phyloP scores from a whole-genome alignment of 2,113 vertebrate genomes.

The Malurus alboscapulatus region DNA sequence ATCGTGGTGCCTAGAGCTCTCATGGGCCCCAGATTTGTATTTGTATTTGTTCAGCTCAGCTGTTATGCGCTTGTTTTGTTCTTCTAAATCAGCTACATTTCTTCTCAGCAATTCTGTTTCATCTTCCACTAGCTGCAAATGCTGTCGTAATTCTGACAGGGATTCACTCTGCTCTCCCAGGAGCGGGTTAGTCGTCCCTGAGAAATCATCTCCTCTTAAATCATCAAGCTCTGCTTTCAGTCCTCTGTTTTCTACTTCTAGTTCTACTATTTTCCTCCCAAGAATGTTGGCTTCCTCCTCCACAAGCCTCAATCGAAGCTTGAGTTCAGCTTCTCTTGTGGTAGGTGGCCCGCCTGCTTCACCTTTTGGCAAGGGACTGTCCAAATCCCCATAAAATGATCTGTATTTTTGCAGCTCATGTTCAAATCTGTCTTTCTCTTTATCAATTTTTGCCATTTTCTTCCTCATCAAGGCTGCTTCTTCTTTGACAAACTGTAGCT shows the following conservation, averaged over 20 bases:
- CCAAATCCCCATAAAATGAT: slow-evolving; percentile 96
- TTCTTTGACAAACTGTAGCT: slow-evolving; percentile 96
- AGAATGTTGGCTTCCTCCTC: slow-evolving; percentile 98
- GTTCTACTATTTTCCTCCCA: slow-evolving; percentile 95
- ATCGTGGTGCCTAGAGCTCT: slow-evolving; percentile 85
- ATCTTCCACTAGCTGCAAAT: slow-evolving; percentile 96
- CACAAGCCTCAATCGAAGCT: slow-evolving; percentile 91
- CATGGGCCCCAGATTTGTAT: slow-evolving; percentile 88
- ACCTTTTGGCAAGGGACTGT: slow-evolving; percentile 95
- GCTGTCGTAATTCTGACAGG: slow-evolving; percentile 91
- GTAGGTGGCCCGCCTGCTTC: slow-evolving; percentile 95
- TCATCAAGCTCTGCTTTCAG: slow-evolving; percentile 97
- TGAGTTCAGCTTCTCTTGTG: slow-evolving; percentile 96
- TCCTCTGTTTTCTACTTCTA: slow-evolving; percentile 97
- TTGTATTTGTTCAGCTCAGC: slow-evolving; percentile 94
- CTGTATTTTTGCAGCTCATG: slow-evolving; percentile 96
- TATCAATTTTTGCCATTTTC: slow-evolving; percentile 98
- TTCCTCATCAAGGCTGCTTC: slow-evolving; percentile 96
- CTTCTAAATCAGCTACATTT: slow-evolving; percentile 93
- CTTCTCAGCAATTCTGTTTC: slow-evolving; percentile 94
- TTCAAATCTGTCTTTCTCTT: slow-evolving; percentile 96
- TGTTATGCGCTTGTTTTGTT: slow-evolving; percentile 94
- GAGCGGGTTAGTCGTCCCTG: slow-evolving; percentile 72
- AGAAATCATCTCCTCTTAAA: slow-evolving; percentile 91
- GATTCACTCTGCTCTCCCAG: slow-evolving; percentile 91